These are phyloP conservation scores for Drosophila suzukii DNA, from an alignment of 1,140 invertebrate genomes.

Conservation along the genomic window DNA sequence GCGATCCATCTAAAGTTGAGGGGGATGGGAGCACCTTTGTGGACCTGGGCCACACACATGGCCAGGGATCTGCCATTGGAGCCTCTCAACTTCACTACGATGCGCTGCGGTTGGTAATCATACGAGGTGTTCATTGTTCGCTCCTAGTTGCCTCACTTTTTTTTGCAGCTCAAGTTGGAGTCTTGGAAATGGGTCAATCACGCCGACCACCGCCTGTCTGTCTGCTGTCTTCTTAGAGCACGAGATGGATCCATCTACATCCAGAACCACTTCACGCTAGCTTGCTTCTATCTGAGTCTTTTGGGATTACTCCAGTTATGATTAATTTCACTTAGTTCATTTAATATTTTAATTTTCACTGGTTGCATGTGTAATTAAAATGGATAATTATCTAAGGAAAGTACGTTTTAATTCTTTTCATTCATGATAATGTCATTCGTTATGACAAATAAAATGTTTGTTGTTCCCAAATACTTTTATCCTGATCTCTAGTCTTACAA, in stretches of 20 bases:
- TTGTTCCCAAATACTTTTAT: too few relatives aligned
- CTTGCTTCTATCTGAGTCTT: constrained; percentile 2
- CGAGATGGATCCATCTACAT: constrained; percentile 20
- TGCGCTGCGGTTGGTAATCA: constrained; percentile 62
- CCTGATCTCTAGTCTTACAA: too few relatives aligned
- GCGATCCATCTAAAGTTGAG: constrained; percentile 17
- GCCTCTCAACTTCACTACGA: constrained; percentile 6
- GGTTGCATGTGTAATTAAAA: not conserved
- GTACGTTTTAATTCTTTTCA: too few relatives aligned
- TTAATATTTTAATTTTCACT: constrained; percentile 8
- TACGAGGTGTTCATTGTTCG: constrained; percentile 75
- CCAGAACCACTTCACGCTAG: constrained; percentile 13
- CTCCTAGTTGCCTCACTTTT: constrained; percentile 50
- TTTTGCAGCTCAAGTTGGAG: constrained; percentile 28
- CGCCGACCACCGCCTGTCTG: constrained; percentile 13
- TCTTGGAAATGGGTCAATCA: constrained; percentile 70
- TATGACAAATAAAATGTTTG: too few relatives aligned
- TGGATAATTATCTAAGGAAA: too few relatives aligned
- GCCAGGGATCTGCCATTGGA: constrained; percentile 20
- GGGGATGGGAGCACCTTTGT: constrained; percentile 17
- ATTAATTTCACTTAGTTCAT: constrained; percentile 18
- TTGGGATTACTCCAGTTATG: constrained; percentile 9
- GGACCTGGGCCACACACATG: constrained; percentile 26
- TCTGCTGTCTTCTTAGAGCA: constrained; percentile 11
- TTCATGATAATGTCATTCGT: not conserved